Percentiles rank a stretch among this genome's conserved stretches.
Conservation (phyloP, 2,888 invertebrate species). For the Napeogenes inachia region DNA sequence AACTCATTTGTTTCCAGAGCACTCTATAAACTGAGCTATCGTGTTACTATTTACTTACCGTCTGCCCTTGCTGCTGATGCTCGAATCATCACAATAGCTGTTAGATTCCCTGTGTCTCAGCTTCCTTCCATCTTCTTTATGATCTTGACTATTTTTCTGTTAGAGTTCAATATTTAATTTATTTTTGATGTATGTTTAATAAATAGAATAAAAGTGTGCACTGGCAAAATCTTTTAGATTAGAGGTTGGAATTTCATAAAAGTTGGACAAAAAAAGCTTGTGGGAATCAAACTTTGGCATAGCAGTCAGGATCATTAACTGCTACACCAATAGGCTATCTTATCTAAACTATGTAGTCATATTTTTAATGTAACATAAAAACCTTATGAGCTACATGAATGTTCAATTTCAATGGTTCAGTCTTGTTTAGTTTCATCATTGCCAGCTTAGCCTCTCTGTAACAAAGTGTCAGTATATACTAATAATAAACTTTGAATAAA, state of each 20-base stretch:
- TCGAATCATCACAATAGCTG: slow-evolving; percentile 15
- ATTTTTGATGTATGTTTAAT: background rate
- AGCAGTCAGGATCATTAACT: no score
- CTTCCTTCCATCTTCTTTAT: slow-evolving; percentile 6
- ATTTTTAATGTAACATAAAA: background rate
- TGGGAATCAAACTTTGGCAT: no score
- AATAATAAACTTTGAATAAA: no score
- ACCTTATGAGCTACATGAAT: slow-evolving; percentile 54
- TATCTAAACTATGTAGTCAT: no score
- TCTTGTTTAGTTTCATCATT: slow-evolving; percentile 61
- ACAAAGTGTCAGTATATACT: slow-evolving; percentile 24
- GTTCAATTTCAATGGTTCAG: slow-evolving; percentile 51
- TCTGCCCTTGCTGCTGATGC: slow-evolving; percentile 13
- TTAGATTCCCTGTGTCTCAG: background rate
- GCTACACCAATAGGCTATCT: no score
- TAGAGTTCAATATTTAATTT: background rate
- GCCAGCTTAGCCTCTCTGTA: slow-evolving; percentile 63
- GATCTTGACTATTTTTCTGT: background rate
- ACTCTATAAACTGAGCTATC: no score
- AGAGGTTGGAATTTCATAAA: no score
- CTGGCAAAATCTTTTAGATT: no score
- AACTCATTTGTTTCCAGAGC: no score
- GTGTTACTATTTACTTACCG: background rate
- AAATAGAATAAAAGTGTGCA: no score
- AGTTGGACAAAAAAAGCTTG: no score